These are phyloP conservation scores for Tachysurus vachellii DNA, from an alignment of 2,113 vertebrate genomes.

Conservation along the genomic window DNA sequence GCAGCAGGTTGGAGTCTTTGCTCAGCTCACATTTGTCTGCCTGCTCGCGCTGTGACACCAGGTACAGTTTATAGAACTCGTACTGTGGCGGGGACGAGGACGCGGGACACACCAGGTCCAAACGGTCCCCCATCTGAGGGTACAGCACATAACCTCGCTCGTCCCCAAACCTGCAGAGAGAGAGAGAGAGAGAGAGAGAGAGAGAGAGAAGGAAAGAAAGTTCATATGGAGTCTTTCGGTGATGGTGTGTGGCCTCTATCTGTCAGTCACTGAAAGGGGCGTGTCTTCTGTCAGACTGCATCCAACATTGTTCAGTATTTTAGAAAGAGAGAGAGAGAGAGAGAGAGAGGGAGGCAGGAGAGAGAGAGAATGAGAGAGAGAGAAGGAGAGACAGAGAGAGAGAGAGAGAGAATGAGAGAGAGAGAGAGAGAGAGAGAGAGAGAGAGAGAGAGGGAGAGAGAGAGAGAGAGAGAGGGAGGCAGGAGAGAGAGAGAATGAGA, in stretches of 20 bases:
- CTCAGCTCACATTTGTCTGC: conserved; percentile 91
- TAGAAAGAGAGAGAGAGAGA: too few species aligned
- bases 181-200: conserved; percentile 28
- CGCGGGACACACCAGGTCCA: conserved; percentile 98
- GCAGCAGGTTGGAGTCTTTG: conserved; percentile 91
- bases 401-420: too few species aligned
- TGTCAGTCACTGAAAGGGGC: neutral
- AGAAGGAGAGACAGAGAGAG: too few species aligned
- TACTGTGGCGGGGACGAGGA: conserved; percentile 74
- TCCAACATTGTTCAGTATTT: neutral
- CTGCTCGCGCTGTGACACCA: conserved; percentile 86
- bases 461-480: too few species aligned
- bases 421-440: too few species aligned
- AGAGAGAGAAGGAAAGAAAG: neutral
- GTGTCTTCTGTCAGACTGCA: neutral
- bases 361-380: too few species aligned
- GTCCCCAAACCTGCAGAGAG: conserved; percentile 48
- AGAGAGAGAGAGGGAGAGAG: too few species aligned
- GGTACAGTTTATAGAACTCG: conserved; percentile 97
- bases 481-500: too few species aligned
- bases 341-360: too few species aligned
- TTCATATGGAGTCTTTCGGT: neutral
- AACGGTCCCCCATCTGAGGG: conserved; percentile 95
- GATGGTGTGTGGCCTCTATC: neutral
- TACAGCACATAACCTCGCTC: conserved; percentile 73